phyloP scores from a whole-genome alignment of 1,140 invertebrate species.

The Ephestia elutella region DNA sequence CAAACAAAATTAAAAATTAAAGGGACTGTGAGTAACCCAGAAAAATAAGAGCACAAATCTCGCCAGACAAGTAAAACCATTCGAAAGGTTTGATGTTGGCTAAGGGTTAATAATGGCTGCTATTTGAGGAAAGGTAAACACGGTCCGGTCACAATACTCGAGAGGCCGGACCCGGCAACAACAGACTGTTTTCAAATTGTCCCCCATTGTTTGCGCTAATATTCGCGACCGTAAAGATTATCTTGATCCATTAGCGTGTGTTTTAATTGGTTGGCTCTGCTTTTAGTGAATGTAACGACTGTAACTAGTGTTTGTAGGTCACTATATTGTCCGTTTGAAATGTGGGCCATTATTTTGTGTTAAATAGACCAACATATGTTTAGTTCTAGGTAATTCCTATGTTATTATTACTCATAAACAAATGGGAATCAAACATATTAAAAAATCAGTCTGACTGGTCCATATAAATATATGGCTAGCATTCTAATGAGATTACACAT shows the following conservation, averaged over 20 bases:
- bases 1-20: constrained; percentile 12
- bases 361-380: no score
- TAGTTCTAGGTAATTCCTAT: no score
- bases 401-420: no score
- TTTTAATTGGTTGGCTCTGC: constrained; percentile 14
- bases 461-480: no score
- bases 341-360: no score
- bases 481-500: no score
- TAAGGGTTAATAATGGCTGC: constrained; percentile 27
- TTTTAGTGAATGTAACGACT: background rate
- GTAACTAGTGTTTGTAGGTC: no score
- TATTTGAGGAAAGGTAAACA: constrained; percentile 31
- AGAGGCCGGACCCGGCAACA: constrained; percentile 13
- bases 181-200: constrained; percentile 21
- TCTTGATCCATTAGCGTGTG: constrained; percentile 8
- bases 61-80: constrained; percentile 20
- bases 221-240: constrained; percentile 18
- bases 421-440: no score
- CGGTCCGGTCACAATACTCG: constrained; percentile 21
- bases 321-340: no score
- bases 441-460: no score
- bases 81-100: constrained; percentile 20
- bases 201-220: constrained; percentile 23
- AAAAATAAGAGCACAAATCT: constrained; percentile 12
- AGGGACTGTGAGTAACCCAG: constrained; percentile 3